Evolutionary conservation across 1,140 invertebrate species (phyloP).

Genomic region (Chelonus insularis): DNA sequence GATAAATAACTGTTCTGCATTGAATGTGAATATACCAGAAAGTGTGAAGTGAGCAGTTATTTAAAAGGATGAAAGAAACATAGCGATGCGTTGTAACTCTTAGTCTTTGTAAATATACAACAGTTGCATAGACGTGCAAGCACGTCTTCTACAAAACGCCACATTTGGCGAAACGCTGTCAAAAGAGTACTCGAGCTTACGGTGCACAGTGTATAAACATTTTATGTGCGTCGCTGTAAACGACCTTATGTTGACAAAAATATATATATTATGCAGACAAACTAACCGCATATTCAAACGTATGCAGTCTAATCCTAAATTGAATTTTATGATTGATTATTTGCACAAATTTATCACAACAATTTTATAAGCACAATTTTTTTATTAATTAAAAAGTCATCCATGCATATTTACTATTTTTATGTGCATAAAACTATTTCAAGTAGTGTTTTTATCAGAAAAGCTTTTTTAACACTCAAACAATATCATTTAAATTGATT

Average conservation of each 20-base stretch:
- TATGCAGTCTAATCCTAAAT: too few species aligned
- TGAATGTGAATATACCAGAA: background rate
- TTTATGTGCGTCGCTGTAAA: background rate
- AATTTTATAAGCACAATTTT: too few species aligned
- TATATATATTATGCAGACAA: too few species aligned
- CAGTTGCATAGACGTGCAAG: background rate
- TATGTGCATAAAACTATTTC: too few species aligned
- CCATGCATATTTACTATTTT: too few species aligned
- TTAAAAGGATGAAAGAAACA: background rate
- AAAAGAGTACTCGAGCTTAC: background rate
- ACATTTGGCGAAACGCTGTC: background rate
- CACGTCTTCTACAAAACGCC: background rate
- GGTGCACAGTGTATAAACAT: background rate
- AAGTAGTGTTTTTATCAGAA: too few species aligned
- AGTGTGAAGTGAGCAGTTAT: background rate
- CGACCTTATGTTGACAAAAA: slow-evolving; percentile 3
- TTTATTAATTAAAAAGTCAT: too few species aligned
- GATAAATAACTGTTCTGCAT: background rate
- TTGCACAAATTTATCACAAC: too few species aligned
- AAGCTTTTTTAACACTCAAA: too few species aligned
- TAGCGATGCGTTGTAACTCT: background rate
- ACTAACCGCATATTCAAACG: too few species aligned
- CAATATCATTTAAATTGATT: too few species aligned
- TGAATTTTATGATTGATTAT: too few species aligned
- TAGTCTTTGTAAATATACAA: background rate